These are phyloP conservation scores for Hippoglossus hippoglossus DNA, from an alignment of 2,797 vertebrate species.

Conservation along the genomic window DNA sequence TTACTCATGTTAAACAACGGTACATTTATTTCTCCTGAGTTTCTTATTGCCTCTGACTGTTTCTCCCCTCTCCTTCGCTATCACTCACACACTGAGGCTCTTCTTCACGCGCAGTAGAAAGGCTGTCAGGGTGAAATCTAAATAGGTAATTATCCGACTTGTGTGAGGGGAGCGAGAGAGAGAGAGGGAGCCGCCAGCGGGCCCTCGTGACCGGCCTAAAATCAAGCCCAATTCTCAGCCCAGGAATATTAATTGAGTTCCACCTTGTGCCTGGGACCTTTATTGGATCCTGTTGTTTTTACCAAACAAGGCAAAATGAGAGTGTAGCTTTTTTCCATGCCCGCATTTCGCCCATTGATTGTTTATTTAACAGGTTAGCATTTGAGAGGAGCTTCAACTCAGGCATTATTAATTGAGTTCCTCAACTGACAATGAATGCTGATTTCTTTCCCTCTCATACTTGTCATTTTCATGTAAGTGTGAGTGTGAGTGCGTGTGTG, in stretches of 20 bases:
- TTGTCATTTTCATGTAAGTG: slow-evolving; percentile 28
- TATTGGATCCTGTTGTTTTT: slow-evolving; percentile 60
- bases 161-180: slow-evolving; percentile 36
- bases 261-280: slow-evolving; percentile 59
- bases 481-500: slow-evolving; percentile 8
- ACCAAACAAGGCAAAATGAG: slow-evolving; percentile 61
- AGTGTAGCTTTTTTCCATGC: slow-evolving; percentile 46
- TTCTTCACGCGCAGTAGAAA: slow-evolving; percentile 53
- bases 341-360: slow-evolving; percentile 60
- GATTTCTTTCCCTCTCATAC: slow-evolving; percentile 19
- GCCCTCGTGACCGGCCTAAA: slow-evolving; percentile 63
- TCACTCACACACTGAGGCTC: slow-evolving; percentile 35
- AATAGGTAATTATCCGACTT: slow-evolving; percentile 79
- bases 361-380: slow-evolving; percentile 69
- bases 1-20: slow-evolving; percentile 44
- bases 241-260: slow-evolving; percentile 78
- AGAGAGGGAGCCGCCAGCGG: slow-evolving; percentile 31
- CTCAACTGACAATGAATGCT: slow-evolving; percentile 61
- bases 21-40: slow-evolving; percentile 42
- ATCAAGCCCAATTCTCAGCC: slow-evolving; percentile 55
- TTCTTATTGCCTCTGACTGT: slow-evolving; percentile 24
- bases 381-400: slow-evolving; percentile 57
- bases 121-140: slow-evolving; percentile 74
- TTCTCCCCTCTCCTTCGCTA: neutral
- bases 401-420: slow-evolving; percentile 66